phyloP scores from a whole-genome alignment of 2,888 invertebrate genomes.

The Yponomeuta malinellus region DNA sequence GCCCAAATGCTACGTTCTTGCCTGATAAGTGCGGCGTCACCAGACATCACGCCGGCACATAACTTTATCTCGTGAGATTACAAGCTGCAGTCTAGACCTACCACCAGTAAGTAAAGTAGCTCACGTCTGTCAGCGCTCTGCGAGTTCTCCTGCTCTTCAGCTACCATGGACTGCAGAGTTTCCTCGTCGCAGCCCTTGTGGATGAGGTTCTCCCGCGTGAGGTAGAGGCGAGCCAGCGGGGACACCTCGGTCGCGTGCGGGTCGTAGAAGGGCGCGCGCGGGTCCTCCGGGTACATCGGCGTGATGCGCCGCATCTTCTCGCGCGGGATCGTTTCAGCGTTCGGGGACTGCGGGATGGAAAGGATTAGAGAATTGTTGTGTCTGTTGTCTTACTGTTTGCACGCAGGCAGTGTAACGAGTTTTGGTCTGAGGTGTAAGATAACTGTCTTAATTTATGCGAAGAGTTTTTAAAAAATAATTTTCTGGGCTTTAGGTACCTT shows the following conservation, averaged over 20 bases:
- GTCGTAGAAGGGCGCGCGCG: conserved; percentile 94
- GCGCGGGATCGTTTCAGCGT: conserved; percentile 83
- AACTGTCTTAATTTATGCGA: too few species aligned
- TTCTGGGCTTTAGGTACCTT: too few species aligned
- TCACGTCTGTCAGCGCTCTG: conserved; percentile 82
- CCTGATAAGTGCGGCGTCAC: too few species aligned
- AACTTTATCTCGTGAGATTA: too few species aligned
- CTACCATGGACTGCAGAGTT: conserved; percentile 72
- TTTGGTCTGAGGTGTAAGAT: too few species aligned
- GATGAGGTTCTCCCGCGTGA: conserved; percentile 84
- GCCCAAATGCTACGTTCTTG: too few species aligned
- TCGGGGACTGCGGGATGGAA: conserved; percentile 79
- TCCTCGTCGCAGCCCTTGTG: conserved; percentile 84
- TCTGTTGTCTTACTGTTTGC: too few species aligned
- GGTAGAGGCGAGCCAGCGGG: conserved; percentile 88
- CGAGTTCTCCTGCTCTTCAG: conserved; percentile 80
- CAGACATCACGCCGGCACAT: too few species aligned
- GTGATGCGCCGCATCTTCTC: conserved; percentile 94
- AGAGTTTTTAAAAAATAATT: too few species aligned
- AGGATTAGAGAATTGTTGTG: not conserved
- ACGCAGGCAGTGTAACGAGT: too few species aligned
- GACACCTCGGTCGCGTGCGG: conserved; percentile 80
- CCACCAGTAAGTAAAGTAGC: conserved; percentile 27
- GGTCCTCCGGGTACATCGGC: conserved; percentile 92
- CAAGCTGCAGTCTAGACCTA: too few species aligned